Evolutionary conservation across 2,113 vertebrate genomes (phyloP).

Genomic region (Crotalus viridis): DNA sequence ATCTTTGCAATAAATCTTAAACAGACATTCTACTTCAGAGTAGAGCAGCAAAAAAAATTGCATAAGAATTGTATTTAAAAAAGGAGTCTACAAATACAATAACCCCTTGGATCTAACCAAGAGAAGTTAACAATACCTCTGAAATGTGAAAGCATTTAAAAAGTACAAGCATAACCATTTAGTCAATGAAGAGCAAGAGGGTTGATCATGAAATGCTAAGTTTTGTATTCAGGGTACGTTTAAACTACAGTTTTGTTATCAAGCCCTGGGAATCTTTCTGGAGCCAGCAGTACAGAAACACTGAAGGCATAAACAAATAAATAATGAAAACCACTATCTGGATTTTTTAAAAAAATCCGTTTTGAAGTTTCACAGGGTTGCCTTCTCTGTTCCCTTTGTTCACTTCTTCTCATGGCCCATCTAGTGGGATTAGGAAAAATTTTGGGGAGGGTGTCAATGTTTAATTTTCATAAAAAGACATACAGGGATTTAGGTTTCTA

Average conservation of each 20-base stretch:
- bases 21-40: background rate
- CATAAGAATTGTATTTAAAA: background rate
- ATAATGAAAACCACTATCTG: background rate
- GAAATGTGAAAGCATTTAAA: background rate
- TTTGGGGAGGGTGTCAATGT: background rate
- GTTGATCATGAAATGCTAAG: background rate
- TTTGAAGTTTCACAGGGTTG: background rate
- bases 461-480: background rate
- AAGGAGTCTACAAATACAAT: background rate
- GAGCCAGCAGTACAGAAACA: background rate
- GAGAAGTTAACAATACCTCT: background rate
- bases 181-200: background rate
- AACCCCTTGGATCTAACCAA: background rate
- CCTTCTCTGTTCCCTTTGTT: background rate
- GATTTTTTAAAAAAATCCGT: background rate
- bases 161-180: background rate
- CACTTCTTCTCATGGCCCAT: background rate
- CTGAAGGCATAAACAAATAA: background rate
- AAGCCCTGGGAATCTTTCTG: background rate
- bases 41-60: background rate
- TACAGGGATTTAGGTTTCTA: background rate
- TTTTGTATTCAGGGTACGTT: background rate
- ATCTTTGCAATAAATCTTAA: too few relatives aligned
- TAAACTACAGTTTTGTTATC: background rate
- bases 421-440: background rate